phyloP scores from a whole-genome alignment of 1,140 invertebrate species.

The Atta texana region DNA sequence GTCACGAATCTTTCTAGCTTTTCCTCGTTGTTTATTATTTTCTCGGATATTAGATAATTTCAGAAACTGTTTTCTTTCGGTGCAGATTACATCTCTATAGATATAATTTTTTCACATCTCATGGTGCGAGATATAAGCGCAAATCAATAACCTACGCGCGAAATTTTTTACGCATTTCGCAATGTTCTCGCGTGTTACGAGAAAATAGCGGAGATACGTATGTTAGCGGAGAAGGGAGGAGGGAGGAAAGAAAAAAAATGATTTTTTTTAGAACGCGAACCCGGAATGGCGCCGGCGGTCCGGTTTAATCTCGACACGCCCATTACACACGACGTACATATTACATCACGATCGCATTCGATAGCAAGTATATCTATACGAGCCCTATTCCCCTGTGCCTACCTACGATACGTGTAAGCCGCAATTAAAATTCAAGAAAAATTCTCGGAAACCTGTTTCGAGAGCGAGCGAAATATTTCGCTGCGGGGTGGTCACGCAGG shows the following conservation, averaged over 20 bases:
- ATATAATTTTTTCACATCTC: neutral
- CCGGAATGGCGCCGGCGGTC: conserved; percentile 69
- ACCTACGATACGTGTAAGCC: conserved; percentile 65
- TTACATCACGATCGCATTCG: conserved; percentile 75
- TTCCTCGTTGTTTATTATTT: neutral
- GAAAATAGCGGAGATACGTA: conserved; percentile 48
- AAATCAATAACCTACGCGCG: neutral
- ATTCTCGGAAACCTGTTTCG: conserved; percentile 69
- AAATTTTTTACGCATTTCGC: conserved; percentile 42
- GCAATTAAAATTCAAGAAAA: conserved; percentile 78
- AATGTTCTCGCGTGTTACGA: conserved; percentile 44
- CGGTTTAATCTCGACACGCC: conserved; percentile 75
- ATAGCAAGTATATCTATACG: conserved; percentile 65
- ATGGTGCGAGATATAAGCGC: neutral
- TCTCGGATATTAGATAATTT: neutral
- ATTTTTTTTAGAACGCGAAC: conserved; percentile 63
- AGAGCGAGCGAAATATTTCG: conserved; percentile 63
- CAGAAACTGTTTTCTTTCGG: neutral
- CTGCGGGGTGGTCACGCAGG: conserved; percentile 66
- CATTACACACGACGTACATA: conserved; percentile 63
- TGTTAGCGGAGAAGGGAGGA: neutral
- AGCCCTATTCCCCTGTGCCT: conserved; percentile 54
- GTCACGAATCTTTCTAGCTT: neutral
- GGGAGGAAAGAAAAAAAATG: conserved; percentile 23
- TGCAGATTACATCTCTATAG: neutral